Evolutionary conservation across 1,140 invertebrate genomes (phyloP), one percentile per base, ranked within the genome.

Genomic region (Gyrodactylus bullatarudis): DNA sequence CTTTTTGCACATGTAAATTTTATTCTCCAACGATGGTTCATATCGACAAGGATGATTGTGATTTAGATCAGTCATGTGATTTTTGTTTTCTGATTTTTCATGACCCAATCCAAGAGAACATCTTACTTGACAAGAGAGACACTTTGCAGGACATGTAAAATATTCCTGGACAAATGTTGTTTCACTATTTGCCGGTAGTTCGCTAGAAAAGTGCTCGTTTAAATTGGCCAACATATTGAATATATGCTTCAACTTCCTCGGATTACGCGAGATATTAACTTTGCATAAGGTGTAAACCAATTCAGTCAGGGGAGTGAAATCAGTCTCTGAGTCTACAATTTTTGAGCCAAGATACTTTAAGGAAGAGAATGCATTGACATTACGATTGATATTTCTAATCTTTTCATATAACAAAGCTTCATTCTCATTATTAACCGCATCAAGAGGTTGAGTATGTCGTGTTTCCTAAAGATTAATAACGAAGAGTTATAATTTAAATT

Each of bases 91-190:
- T 8, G 34, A 54, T 54, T 54, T 54, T 16, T 54, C 34, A n/a
- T 54, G 34, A n/a, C 34, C 34, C 34, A 54, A n/a, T 8, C 34
- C n/a, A 8, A 54, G n/a, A 54, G 8, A 54, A 54, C 34, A 54
- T 54, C 34, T 54, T 8, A n/a, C 34, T 77, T 83, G 83, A 81
- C 88, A 89, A 25, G 87, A 86, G 26, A 86, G 80, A 79, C 87
- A 89, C 75, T 84, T 84, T 0, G 83, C 80, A 16, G 84, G 82
- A 78, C 88, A 89, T 0, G 87, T 87, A 77, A 89, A 88, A 80
- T 88, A 88, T 77, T 88, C 85, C 76, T 88, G 86, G 22, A 87
- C 85, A 80, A 88, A 88, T 69, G 87, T 81, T n/a, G n/a, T 54
- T 54, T 54, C 34, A 54, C n/a, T n/a, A 54, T 54, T 54, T n/a